phyloP scores from a whole-genome alignment of 1,140 invertebrate species.

The Sarcophaga bullata region DNA sequence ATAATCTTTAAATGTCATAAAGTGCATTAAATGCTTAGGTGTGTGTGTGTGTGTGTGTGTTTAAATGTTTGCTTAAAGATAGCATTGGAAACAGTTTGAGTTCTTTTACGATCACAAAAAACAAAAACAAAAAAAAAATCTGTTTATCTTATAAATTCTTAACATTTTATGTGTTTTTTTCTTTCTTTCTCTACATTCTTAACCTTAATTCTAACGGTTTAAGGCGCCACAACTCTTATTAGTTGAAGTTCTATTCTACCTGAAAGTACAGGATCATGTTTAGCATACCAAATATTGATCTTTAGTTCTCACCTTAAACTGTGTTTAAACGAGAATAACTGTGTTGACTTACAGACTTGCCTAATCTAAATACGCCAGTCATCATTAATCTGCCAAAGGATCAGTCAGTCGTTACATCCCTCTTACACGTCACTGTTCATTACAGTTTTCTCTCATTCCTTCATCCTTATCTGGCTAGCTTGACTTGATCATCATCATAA shows the following conservation, averaged over 20 bases:
- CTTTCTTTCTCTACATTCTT: neutral
- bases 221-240: conserved; percentile 61
- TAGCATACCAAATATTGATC: conserved; percentile 21
- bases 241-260: conserved; percentile 40
- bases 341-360: conserved; percentile 17
- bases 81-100: neutral
- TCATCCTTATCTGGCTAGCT: neutral
- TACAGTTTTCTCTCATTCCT: neutral
- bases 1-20: neutral
- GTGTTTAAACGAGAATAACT: neutral
- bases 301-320: conserved; percentile 5
- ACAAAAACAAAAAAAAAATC: neutral
- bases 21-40: neutral
- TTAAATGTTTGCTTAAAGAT: neutral
- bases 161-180: too few species aligned
- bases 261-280: neutral
- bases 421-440: neutral
- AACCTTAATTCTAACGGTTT: conserved; percentile 56
- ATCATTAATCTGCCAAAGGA: neutral
- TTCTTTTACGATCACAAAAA: neutral
- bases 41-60: neutral
- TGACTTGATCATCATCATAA: neutral
- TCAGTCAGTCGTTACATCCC: neutral
- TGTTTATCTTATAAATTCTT: conserved; percentile 45
- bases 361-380: neutral